Conservation (phyloP, 1,140 invertebrate genomes). For the Gryllus bimaculatus region DNA sequence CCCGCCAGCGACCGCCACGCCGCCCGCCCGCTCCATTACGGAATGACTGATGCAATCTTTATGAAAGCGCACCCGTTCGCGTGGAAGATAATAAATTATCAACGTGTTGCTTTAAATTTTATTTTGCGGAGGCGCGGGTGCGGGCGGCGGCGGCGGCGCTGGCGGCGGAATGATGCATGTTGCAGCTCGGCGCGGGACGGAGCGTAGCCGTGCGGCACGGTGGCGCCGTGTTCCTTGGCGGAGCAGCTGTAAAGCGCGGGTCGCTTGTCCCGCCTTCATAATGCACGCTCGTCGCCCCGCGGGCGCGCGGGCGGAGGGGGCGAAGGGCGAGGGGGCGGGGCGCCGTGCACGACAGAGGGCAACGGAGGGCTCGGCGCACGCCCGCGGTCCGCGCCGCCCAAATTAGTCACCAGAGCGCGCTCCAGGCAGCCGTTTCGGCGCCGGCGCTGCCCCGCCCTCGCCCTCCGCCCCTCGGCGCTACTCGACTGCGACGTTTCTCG, state of each 20-base stretch:
- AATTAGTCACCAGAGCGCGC: neutral
- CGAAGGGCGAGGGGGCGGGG: no score
- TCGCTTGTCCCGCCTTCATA: neutral
- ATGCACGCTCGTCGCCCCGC: neutral
- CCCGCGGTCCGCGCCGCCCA: no score
- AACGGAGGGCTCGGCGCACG: neutral
- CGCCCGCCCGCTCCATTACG: neutral
- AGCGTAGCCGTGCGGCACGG: no score
- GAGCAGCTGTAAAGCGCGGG: neutral
- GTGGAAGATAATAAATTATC: constrained; percentile 5
- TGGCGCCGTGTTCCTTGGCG: neutral
- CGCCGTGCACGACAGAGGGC: no score
- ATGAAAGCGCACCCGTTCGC: neutral
- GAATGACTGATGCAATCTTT: neutral
- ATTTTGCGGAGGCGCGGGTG: neutral
- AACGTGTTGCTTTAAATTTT: constrained; percentile 5
- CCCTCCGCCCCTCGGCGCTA: neutral
- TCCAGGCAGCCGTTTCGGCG: neutral
- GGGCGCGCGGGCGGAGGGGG: no score
- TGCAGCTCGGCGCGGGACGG: neutral
- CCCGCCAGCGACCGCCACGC: neutral
- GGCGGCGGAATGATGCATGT: neutral
- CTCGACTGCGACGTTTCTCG: no score
- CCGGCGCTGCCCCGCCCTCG: neutral
- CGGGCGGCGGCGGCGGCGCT: neutral